phyloP scores from a whole-genome alignment of 2,797 vertebrate genomes.

The Cyclopterus lumpus region DNA sequence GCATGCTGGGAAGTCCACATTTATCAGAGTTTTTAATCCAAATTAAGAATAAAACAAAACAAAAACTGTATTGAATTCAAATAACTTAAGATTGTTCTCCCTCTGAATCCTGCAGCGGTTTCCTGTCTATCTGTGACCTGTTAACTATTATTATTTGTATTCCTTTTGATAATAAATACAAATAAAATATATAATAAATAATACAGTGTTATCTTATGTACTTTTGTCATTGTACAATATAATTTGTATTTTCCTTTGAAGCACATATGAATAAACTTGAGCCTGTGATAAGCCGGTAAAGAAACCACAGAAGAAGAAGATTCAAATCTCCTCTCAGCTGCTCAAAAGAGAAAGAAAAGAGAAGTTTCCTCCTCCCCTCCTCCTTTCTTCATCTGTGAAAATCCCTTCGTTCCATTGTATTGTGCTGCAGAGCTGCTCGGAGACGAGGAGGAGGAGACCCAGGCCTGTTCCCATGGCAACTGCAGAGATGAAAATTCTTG shows the following conservation, averaged over 20 bases:
- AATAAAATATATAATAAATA: no score
- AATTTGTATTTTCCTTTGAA: no score
- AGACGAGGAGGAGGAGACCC: slow-evolving; percentile 60
- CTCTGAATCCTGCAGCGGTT: no score
- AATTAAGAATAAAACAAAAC: no score
- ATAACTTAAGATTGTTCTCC: no score
- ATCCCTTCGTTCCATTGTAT: slow-evolving; percentile 79
- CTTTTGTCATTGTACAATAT: no score
- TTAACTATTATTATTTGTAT: no score
- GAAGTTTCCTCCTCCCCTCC: slow-evolving; percentile 53
- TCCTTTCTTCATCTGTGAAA: slow-evolving; percentile 71
- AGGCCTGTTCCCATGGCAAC: slow-evolving; percentile 91
- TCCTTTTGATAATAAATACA: no score
- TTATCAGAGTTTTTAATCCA: background rate
- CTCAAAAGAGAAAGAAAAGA: slow-evolving; percentile 21
- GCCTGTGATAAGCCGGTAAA: background rate
- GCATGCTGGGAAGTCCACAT: background rate
- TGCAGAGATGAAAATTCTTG: slow-evolving; percentile 88
- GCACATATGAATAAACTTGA: background rate
- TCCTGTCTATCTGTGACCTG: no score
- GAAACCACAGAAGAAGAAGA: background rate
- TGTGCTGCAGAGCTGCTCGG: slow-evolving; percentile 69
- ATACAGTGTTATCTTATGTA: no score
- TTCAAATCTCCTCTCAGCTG: slow-evolving; percentile 6
- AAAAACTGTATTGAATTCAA: no score